A percentile compares a stretch with the other conserved stretches of the same genome.
These are phyloP conservation scores for Galagoides demidoff DNA, from an alignment of 2,797 vertebrate species.

Conservation along the genomic window DNA sequence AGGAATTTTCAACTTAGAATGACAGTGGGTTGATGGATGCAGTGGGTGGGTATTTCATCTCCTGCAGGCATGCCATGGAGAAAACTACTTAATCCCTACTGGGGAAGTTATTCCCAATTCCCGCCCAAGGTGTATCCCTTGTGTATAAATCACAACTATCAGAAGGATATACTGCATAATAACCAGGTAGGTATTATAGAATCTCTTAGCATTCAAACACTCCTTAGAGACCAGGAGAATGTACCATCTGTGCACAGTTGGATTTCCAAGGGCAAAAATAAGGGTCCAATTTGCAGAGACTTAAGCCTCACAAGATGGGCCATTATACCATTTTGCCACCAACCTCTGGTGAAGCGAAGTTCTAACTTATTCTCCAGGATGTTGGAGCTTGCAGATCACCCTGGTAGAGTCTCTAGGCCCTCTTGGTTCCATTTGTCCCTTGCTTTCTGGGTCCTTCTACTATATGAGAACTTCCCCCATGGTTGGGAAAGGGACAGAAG, in stretches of 20 bases:
- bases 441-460: not conserved
- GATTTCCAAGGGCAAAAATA: constrained; percentile 33
- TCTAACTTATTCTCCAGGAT: constrained; percentile 13
- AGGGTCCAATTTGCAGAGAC: not conserved
- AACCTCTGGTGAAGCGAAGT: not conserved
- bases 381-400: not conserved
- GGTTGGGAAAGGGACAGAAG: not conserved
- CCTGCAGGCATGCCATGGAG: not conserved
- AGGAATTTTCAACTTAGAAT: constrained; percentile 1
- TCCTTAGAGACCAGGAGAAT: not conserved
- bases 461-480: not conserved
- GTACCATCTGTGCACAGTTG: not conserved
- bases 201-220: not conserved
- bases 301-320: not conserved
- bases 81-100: not conserved
- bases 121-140: not conserved
- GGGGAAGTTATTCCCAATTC: constrained; percentile 7
- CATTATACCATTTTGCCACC: not conserved
- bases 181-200: not conserved
- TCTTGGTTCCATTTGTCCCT: constrained; percentile 30
- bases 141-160: not conserved
- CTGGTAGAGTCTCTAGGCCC: not conserved
- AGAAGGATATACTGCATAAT: constrained; percentile 8
- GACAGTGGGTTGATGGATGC: not conserved
- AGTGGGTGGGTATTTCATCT: not conserved